Evolutionary conservation across 2,113 vertebrate species (phyloP).

Genomic region (Rhynchomys soricoides): DNA sequence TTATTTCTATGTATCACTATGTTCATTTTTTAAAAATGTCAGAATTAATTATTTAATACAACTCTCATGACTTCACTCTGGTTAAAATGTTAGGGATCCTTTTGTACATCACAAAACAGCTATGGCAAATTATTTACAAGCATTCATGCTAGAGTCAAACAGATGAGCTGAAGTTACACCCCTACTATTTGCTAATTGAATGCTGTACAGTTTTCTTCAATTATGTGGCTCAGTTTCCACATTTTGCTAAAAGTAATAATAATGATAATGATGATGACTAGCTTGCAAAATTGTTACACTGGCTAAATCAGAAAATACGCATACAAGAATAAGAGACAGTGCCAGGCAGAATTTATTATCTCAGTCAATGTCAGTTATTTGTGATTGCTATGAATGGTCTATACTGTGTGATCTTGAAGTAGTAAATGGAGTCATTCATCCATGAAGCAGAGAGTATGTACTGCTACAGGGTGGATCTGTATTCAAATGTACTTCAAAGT

Average conservation of each 20-base stretch:
- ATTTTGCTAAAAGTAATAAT: background rate
- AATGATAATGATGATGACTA: background rate
- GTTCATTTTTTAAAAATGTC: background rate
- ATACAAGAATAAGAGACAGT: background rate
- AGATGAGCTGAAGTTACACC: background rate
- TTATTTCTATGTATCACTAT: constrained; percentile 43
- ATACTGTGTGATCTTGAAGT: background rate
- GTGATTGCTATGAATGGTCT: background rate
- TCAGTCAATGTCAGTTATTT: background rate
- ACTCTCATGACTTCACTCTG: background rate
- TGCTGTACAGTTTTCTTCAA: background rate
- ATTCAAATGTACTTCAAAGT: background rate
- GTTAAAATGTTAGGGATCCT: background rate
- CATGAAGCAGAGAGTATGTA: background rate
- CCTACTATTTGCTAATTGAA: background rate
- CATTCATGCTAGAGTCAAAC: background rate
- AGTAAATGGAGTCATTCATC: background rate
- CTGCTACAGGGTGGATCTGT: background rate
- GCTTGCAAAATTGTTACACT: background rate
- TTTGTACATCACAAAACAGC: background rate
- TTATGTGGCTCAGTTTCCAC: background rate
- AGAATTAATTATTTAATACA: constrained; percentile 30
- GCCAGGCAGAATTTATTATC: background rate
- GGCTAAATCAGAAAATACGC: background rate
- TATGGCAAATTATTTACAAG: background rate